Base-by-base conservation (phyloP, 2,888 invertebrate genomes). In the Aquatica leii region DNA sequence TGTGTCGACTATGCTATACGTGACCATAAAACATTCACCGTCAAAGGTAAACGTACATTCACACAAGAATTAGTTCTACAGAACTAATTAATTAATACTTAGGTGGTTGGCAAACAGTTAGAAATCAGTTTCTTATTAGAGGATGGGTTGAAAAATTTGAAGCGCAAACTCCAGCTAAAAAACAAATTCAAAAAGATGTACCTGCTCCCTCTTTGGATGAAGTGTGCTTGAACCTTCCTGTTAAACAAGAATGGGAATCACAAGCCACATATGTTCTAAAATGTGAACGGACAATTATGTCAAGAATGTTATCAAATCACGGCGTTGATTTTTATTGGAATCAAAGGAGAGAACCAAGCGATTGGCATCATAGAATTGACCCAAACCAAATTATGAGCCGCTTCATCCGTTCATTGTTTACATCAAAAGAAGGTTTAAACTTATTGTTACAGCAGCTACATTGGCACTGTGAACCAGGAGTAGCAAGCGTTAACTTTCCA, bases 241-340 rank as follows among this genome's bases (percentile, higher is more conserved):
- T 69, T 1, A 79, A 78, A 65, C 78, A 81, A 73, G 76, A 78
- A 20, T 80, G 82, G 81, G 80, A 82, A 69, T 73, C 77, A 9
- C 74, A 75, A n/a, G 67, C 78, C 12, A 77, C 74, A 59, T 85
- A 86, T 69, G 81, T 87, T 6, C 83, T 86, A 1, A 90, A 87
- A 81, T 88, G 90, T 53, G 91, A 92, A 77, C 84, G 87, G 34
- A 71, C 71, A 5, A 74, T 80, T 53, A 86, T 92, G 76, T 91
- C 90, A 2, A 86, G 93, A 71, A 90, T 94, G 80, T 85, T 95
- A 75, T 89, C 90, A 72, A 90, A 91, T 74, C 88, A 90, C 72
- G 88, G 90, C 0, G 92, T 94, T 1, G 93, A 95, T 75, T 93
- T 97, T 73, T 86, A 96, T 34, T 97, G 97, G 95, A 94, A 94